Evolutionary conservation across 2,113 vertebrate species (phyloP), one percentile per base, ranked within the genome.

Genomic region (Antechinus flavipes): DNA sequence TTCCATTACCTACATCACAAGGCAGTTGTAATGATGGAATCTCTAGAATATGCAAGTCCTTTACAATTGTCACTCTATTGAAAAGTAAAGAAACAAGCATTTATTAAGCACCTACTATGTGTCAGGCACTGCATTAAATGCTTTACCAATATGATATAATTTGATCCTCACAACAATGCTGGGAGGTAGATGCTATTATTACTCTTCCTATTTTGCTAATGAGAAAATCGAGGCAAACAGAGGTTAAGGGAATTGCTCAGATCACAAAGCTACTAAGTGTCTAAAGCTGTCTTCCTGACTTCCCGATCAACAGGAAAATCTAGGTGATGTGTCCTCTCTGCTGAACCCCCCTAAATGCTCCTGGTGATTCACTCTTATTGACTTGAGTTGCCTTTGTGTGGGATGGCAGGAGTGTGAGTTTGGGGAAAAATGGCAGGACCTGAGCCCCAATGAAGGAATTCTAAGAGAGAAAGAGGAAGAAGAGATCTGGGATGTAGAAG

Each of bases 331-430:
- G 61, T 4, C 61, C 54, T 91, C 27, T 89, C 23, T 94, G n/a
- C 6, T 96, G 54, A 68, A 89, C 58, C 76, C 26, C 26, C n/a
- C 95, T 25, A 76, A 52, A 8, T 95, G 94, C 8, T 8, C 49
- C 91, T 95, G 52, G 5, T 54, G 2, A 68, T 92, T 91, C 90
- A 92, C 35, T 55, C 3, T 90, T 93, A 25, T 23, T 95, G 76
- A 93, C 23, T 89, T 91, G 53, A 76, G 52, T 53, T 95, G 84
- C 47, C 90, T 91, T 49, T 93, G 55, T 91, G 90, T 94, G 50
- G 90, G 35, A 35, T 35, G 30, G 30, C 61, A 68, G 61, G 61
- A 68, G 16, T 16, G 3, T 68, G 61, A 68, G 61, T 35, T 68
- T 68, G 61, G 35, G 47, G 0, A 49, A 68, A 35, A 68, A 35